Evolutionary conservation across 1,140 invertebrate genomes (phyloP), one percentile per base, ranked within the genome.

Genomic region (Latrodectus geometricus): DNA sequence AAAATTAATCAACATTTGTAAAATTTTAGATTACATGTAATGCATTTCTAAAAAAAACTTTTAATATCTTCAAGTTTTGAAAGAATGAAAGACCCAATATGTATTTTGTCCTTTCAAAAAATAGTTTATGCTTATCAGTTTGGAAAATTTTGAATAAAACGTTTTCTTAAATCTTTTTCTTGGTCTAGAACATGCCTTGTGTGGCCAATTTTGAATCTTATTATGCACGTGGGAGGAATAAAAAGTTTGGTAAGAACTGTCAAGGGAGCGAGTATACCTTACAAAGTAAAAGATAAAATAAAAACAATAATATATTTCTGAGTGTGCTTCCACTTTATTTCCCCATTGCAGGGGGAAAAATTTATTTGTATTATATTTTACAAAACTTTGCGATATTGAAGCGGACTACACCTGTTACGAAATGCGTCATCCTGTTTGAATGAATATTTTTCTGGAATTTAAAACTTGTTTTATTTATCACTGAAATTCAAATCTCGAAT

Each of bases 211-310:
- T 81, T 49, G 9, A 54, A 72, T 70, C 66, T 81, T 81, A 81
- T 81, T 70, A 81, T 52, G 21, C 79, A 52, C 68, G 21, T 8
- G 79, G 52, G 79, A 81, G 15, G 48, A 21, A 81, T 81, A 81
- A 70, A 81, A 81, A 70, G 48, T 81, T 81, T 81, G 54, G 21
- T 70, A 56, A 78, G 66, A 66, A 65, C 76, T 66, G 76, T 56
- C 76, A 15, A n/a, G 76, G 76, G 76, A 78, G 76, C 76, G 61
- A 68, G 95, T 95, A 91, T 97, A 94, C 35, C 54, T 61, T 14
- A 61, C 54, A 61, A 61, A 61, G 54, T 61, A 14, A 61, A 17
- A 17, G 17, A 14, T 61, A 14, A 14, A 61, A 61, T 14, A 61
- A 61, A 61, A 17, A 17, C 11, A 61, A 61, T 61, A 17, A 61